A percentile compares a stretch with the other conserved stretches of the same genome.
Conservation (phyloP, 2,797 vertebrate genomes). For the Lophius americanus region DNA sequence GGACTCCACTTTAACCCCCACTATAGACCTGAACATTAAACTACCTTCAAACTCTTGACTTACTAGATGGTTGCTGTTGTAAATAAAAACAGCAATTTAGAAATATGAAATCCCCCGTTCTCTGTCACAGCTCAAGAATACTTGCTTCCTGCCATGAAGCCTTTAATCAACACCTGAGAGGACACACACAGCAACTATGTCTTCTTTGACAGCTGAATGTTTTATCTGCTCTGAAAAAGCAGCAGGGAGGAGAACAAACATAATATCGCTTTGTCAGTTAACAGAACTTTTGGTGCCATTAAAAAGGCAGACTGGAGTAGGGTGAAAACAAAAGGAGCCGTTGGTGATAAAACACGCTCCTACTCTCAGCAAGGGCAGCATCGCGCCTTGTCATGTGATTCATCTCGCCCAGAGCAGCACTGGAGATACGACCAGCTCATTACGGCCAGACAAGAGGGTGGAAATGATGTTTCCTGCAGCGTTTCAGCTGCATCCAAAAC, state of each 20-base stretch:
- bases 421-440: constrained; percentile 2
- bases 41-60: background rate
- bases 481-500: constrained; percentile 9
- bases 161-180: constrained; percentile 1
- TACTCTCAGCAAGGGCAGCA: background rate
- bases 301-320: constrained; percentile 6
- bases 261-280: background rate
- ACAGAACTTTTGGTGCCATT: background rate
- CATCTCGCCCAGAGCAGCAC: constrained; percentile 4
- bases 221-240: constrained; percentile 6
- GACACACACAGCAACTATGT: background rate
- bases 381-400: constrained; percentile 1
- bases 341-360: constrained; percentile 6
- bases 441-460: background rate
- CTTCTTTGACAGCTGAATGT: background rate
- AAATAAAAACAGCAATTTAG: too few species aligned
- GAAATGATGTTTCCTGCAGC: constrained; percentile 4
- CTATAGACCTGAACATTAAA: background rate
- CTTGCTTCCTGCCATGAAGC: background rate
- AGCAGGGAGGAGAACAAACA: constrained; percentile 7
- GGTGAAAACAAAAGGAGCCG: background rate
- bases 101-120: background rate
- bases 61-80: too few species aligned
- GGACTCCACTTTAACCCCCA: too few species aligned
- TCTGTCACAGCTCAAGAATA: background rate